These are phyloP conservation scores for Aix galericulata DNA, from an alignment of 2,113 vertebrate genomes.

Conservation along the genomic window DNA sequence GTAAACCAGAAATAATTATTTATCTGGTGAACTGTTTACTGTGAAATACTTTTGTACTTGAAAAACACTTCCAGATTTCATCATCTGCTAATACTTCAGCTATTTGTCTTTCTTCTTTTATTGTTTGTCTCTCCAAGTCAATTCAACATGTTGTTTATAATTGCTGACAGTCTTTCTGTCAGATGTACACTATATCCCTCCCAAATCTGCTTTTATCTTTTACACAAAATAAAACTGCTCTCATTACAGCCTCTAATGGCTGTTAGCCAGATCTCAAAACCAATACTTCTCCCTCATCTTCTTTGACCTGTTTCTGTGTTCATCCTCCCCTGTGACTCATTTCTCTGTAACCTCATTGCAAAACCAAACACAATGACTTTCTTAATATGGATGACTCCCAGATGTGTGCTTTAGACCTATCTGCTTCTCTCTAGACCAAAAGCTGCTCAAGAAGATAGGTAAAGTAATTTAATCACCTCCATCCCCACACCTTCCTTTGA, in stretches of 20 bases:
- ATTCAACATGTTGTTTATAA: slow-evolving; percentile 26
- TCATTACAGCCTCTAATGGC: neutral
- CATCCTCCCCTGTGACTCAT: neutral
- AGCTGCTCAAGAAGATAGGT: neutral
- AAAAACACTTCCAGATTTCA: neutral
- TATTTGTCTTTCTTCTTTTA: slow-evolving; percentile 41
- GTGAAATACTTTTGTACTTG: neutral
- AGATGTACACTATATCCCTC: neutral
- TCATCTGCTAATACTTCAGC: slow-evolving; percentile 18
- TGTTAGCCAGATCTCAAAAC: slow-evolving; percentile 7
- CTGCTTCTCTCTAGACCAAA: neutral
- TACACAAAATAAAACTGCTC: slow-evolving; percentile 33
- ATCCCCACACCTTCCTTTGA: neutral
- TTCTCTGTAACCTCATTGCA: neutral
- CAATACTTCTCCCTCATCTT: neutral
- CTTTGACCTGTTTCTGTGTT: slow-evolving; percentile 4
- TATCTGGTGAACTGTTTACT: neutral
- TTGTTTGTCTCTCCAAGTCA: slow-evolving; percentile 16
- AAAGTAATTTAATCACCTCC: neutral
- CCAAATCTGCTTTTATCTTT: slow-evolving; percentile 29
- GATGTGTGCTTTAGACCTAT: neutral
- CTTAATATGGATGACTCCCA: neutral
- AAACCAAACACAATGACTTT: neutral
- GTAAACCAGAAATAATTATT: neutral
- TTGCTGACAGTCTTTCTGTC: slow-evolving; percentile 1